Evolutionary conservation across 2,888 invertebrate species (phyloP), one percentile per base, ranked within the genome.

Genomic region (Cyrtodaria siliqua): DNA sequence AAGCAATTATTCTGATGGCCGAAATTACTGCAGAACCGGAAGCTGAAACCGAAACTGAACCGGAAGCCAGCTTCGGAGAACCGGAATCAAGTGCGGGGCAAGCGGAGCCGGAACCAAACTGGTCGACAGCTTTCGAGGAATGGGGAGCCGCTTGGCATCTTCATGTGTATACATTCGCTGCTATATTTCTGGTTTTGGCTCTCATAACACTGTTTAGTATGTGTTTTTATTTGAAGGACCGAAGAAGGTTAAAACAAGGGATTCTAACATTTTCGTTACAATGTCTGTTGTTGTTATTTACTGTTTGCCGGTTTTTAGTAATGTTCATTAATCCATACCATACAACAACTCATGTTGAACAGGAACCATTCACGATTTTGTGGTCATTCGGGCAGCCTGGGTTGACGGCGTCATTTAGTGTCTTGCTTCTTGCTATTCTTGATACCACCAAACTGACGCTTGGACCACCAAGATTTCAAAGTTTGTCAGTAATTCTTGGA

Each of bases 371-470:
- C 14, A 59, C 76, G n/a, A 56, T 86, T 26, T 20, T 89, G 6
- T 89, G 87, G 86, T 83, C 86, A 14, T 18, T 85, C 9, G 84
- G 85, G 8, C 61, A 85, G 2, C 89, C 89, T 6, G 86, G 85
- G 8, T 70, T 89, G 9, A 86, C 87, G 0, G 86, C 88, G 0
- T 83, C 87, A 0, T 88, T 86, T 67, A 85, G 83, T 42, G 79
- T 88, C 0, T 66, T 89, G 23, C 68, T 89, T 8, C 76, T 88
- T n/a, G 87, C 86, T 26, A 77, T 89, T 9, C 61, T 89, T 40
- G 89, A 89, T 59, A 86, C 88, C 0, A 89, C 89, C 6, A 88
- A 85, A 57, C 85, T 87, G 85, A 81, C 86, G 12, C 68, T 87
- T 2, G 87, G 83, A 23, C 88, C 88, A 26, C 88, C 88, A 33